Conservation (phyloP, 2,888 invertebrate genomes). For the Carpatolechia fugitivella region DNA sequence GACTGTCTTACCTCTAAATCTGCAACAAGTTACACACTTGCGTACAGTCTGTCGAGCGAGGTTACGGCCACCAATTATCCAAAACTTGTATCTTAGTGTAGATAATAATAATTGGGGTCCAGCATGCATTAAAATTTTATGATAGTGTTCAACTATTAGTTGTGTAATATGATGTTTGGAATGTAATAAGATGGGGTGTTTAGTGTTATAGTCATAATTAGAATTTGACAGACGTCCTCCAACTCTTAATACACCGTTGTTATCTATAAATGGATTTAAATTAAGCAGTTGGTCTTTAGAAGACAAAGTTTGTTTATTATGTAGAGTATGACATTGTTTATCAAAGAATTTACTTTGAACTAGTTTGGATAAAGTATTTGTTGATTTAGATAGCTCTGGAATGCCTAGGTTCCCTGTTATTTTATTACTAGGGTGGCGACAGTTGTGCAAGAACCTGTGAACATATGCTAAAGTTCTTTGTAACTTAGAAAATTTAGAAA, state of each 20-base stretch:
- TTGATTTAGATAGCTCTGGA: conserved; percentile 9
- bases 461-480: conserved; percentile 13
- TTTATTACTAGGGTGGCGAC: conserved; percentile 1
- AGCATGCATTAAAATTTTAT: conserved; percentile 17
- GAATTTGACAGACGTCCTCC: conserved; percentile 25
- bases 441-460: conserved; percentile 10
- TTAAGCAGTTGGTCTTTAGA: conserved; percentile 7
- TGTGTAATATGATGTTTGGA: conserved; percentile 14
- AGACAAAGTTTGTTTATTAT: conserved; percentile 2
- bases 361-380: conserved; percentile 4
- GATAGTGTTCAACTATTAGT: conserved; percentile 15
- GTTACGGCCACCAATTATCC: conserved; percentile 21
- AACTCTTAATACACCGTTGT: conserved; percentile 16
- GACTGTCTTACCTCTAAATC: conserved; percentile 17
- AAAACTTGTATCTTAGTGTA: conserved; percentile 22
- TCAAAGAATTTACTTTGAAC: conserved; percentile 12
- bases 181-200: conserved; percentile 17
- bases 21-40: conserved; percentile 19
- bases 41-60: conserved; percentile 19
- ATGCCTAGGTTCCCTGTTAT: background rate
- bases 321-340: conserved; percentile 8
- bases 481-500: conserved; percentile 13
- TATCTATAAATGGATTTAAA: conserved; percentile 12
- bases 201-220: conserved; percentile 21
- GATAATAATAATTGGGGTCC: conserved; percentile 24